Evolutionary conservation across 92 coral and sea anemone species (phyloP).

Genomic region (Pocillopora grandis): DNA sequence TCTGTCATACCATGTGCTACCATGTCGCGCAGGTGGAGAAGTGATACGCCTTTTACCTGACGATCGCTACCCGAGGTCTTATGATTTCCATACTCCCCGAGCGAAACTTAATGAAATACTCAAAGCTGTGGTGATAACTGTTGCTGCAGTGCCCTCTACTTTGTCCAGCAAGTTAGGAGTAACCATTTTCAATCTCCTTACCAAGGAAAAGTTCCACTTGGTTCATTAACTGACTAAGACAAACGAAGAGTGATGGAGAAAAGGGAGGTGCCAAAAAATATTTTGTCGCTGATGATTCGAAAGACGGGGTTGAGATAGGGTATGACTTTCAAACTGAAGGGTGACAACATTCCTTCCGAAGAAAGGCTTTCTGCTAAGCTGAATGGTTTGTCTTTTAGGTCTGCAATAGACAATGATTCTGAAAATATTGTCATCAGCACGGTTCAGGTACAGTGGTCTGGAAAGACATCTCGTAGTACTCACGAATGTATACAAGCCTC

Average conservation of each 20-base stretch:
- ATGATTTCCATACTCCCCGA: neutral
- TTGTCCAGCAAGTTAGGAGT: conserved; percentile 17
- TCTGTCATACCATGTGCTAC: neutral
- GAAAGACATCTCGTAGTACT: conserved; percentile 36
- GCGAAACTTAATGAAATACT: neutral
- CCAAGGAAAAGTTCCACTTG: conserved; percentile 30
- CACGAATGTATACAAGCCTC: neutral
- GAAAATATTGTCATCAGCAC: conserved; percentile 28
- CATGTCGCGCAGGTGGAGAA: neutral
- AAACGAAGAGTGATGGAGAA: conserved; percentile 16
- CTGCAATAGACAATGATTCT: conserved; percentile 4
- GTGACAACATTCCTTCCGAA: neutral
- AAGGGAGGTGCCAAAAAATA: conserved; percentile 3
- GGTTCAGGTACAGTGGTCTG: conserved; percentile 41
- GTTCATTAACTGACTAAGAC: neutral
- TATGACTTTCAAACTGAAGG: neutral
- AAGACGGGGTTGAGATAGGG: neutral
- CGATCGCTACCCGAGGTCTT: neutral
- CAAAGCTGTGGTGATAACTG: neutral
- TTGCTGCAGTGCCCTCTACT: conserved; percentile 3
- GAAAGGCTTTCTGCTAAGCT: no score
- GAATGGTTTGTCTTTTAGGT: neutral
- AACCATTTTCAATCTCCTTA: conserved; percentile 15
- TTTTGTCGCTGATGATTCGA: no score
- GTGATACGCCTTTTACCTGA: neutral